Evolutionary conservation across 2,113 vertebrate species (phyloP).

Genomic region (Mormyrus lacerda): DNA sequence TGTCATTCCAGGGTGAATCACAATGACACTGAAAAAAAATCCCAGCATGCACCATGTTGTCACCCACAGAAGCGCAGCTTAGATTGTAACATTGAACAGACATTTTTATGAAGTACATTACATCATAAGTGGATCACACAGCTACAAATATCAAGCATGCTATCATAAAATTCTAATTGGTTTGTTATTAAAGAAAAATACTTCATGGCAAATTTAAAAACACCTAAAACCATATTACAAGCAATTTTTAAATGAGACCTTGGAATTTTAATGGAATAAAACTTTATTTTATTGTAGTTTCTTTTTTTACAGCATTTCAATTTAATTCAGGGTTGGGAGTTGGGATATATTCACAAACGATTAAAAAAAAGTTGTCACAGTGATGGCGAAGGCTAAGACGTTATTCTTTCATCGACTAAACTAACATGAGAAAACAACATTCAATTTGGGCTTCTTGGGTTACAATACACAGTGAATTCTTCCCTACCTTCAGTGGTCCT

Average conservation of each 20-base stretch:
- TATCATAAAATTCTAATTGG: background rate
- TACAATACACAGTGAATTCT: background rate
- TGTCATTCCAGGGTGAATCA: background rate
- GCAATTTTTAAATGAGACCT: constrained; percentile 30
- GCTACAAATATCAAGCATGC: background rate
- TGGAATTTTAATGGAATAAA: constrained; percentile 63
- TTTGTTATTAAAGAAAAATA: background rate
- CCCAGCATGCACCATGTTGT: background rate
- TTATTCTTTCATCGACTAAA: constrained; percentile 38
- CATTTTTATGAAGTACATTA: background rate
- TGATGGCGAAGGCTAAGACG: constrained; percentile 58
- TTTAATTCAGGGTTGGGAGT: constrained; percentile 49
- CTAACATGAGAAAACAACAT: background rate
- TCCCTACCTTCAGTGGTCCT: background rate
- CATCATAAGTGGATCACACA: background rate
- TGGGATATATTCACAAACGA: constrained; percentile 61
- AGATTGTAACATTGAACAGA: background rate
- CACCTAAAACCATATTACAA: constrained; percentile 26
- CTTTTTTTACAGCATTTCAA: constrained; percentile 62
- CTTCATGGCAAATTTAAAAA: background rate
- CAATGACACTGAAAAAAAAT: background rate
- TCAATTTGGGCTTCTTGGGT: background rate
- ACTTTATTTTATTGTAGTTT: constrained; percentile 49
- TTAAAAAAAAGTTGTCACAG: constrained; percentile 60
- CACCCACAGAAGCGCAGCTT: background rate